Evolutionary conservation across 2,888 invertebrate genomes (phyloP).

Genomic region (Rambutsinella grinnellia): DNA sequence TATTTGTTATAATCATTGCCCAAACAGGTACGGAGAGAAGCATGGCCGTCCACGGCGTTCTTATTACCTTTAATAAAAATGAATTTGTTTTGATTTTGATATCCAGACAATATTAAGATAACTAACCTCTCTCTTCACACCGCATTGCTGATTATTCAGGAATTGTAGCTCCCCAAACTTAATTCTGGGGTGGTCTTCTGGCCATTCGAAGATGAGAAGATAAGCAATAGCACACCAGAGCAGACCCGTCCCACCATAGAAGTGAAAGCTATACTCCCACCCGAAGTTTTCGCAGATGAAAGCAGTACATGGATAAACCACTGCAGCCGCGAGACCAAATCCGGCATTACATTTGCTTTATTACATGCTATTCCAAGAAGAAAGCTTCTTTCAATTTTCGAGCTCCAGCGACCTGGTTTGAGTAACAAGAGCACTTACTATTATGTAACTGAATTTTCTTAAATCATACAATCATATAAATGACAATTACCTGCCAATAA

Average conservation of each 20-base stretch:
- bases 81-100: too few relatives aligned
- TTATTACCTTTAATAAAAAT: constrained; percentile 65
- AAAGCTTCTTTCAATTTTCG: constrained; percentile 69
- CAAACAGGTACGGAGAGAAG: constrained; percentile 70
- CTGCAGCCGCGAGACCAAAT: constrained; percentile 70
- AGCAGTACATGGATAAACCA: constrained; percentile 74
- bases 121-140: too few relatives aligned
- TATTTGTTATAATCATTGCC: constrained; percentile 72
- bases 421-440: too few relatives aligned
- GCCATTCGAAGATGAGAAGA: constrained; percentile 72
- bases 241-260: constrained; percentile 70
- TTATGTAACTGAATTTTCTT: too few relatives aligned
- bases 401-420: constrained; percentile 69
- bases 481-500: constrained; percentile 62
- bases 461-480: too few relatives aligned
- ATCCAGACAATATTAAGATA: too few relatives aligned
- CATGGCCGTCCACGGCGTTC: constrained; percentile 71
- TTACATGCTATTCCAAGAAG: constrained; percentile 68
- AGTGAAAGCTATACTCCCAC: constrained; percentile 76
- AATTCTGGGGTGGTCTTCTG: constrained; percentile 73
- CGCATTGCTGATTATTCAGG: too few relatives aligned
- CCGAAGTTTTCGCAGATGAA: constrained; percentile 74
- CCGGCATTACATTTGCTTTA: constrained; percentile 68
- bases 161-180: constrained; percentile 68
- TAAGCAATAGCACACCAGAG: constrained; percentile 71